Base-by-base conservation (phyloP, 2,113 vertebrate genomes). In the Tragulus kanchil region DNA sequence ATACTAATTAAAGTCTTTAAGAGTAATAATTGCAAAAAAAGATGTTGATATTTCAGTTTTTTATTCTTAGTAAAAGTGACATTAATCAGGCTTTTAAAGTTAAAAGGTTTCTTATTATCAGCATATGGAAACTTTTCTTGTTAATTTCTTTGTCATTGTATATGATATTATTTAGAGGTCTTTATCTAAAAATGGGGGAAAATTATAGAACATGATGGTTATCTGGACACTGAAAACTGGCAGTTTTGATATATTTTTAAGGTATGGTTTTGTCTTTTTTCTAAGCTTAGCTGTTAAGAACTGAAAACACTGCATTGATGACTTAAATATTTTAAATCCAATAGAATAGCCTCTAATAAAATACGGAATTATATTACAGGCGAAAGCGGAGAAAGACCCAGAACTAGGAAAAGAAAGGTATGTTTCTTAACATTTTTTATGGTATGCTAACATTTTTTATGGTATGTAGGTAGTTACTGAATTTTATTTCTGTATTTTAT, bases 391-490 rank as follows among this genome's bases (percentile, higher is more conserved):
- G 61, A 98, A 92, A 96, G 82, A 88, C 1, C 94, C 98, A 94
- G 98, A 98, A 0, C 59, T 78, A 15, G 91, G 67, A 97, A 93
- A 54, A 93, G 97, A 96, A 97, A 98, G 98, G 99, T 99, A 98
- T 10, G 98, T n/a, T 96, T 50, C 13, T 95, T 94, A 86, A 65
- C 10, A 12, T 79, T 92, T 50, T 36, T 36, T 36, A 36, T 36
- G 36, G 36, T 36, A 36, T 36, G 45, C 71, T 86, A 11, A 84
- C 36, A 86, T 61, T 95, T 95, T 82, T 77, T 78, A 19, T 92
- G 26, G 11, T 93, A 25, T 73, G 83, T 94, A 45, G 14, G 52
- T 84, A 71, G n/a, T 84, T 83, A 64, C 9, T 97, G n/a, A 83
- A 69, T 92, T 96, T 96, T 56, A 88, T 96, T 78, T 96, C 45